Percentiles rank a stretch among this genome's conserved stretches.
Evolutionary conservation across 1,140 invertebrate species (phyloP).

Genomic region (Galleria mellonella): DNA sequence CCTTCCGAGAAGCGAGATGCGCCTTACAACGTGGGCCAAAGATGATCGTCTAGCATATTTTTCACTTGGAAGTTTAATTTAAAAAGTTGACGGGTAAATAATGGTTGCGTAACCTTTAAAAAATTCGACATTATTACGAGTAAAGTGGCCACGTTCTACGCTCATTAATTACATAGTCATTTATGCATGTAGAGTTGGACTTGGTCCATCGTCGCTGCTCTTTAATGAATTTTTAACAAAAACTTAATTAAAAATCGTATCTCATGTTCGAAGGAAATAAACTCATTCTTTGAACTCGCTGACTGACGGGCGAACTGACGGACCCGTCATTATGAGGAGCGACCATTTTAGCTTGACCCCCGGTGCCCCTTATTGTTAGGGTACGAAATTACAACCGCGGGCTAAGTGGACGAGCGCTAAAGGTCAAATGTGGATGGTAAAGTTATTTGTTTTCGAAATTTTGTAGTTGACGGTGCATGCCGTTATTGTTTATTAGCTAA

Average conservation of each 20-base stretch:
- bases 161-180: slow-evolving; percentile 62
- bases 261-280: slow-evolving; percentile 70
- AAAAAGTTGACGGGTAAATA: slow-evolving; percentile 32
- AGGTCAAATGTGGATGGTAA: slow-evolving; percentile 30
- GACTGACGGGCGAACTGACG: slow-evolving; percentile 63
- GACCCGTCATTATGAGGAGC: slow-evolving; percentile 47
- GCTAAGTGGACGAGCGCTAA: slow-evolving; percentile 14
- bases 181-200: slow-evolving; percentile 48
- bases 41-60: background rate
- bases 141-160: slow-evolving; percentile 32
- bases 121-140: slow-evolving; percentile 42
- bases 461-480: slow-evolving; percentile 39
- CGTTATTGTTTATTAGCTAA: slow-evolving; percentile 49
- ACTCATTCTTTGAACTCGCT: slow-evolving; percentile 61
- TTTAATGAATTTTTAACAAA: slow-evolving; percentile 72
- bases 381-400: slow-evolving; percentile 19
- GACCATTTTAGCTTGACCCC: slow-evolving; percentile 33
- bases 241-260: slow-evolving; percentile 73
- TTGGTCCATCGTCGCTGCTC: slow-evolving; percentile 33
- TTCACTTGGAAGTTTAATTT: slow-evolving; percentile 32
- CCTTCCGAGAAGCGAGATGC: background rate
- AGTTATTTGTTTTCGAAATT: slow-evolving; percentile 45
- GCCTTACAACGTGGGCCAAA: background rate
- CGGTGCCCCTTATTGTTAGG: slow-evolving; percentile 19
- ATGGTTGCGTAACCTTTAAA: slow-evolving; percentile 22